Percentiles rank a stretch among this genome's conserved stretches.
phyloP scores from a whole-genome alignment of 1,140 invertebrate genomes.

The Manduca sexta region DNA sequence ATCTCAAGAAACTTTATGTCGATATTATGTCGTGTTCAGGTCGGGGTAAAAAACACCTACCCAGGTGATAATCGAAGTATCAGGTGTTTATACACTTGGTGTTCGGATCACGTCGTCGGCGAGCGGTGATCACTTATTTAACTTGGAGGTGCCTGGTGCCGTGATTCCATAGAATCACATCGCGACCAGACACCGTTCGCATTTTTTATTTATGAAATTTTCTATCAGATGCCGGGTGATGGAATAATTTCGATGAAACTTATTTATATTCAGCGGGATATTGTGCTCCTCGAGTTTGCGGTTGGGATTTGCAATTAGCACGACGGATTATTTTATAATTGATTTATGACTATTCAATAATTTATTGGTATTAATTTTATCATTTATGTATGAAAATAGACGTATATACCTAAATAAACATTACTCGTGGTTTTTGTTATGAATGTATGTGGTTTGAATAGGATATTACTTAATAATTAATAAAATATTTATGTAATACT shows the following conservation, averaged over 20 bases:
- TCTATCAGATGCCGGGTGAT: constrained; percentile 47
- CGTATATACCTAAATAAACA: too few relatives aligned
- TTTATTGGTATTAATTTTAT: too few relatives aligned
- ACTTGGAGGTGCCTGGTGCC: constrained; percentile 51
- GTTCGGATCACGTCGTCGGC: constrained; percentile 48
- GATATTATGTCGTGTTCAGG: background rate
- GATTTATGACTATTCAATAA: background rate
- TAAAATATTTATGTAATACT: too few relatives aligned
- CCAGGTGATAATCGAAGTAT: constrained; percentile 8
- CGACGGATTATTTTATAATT: background rate
- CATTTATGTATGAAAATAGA: too few relatives aligned
- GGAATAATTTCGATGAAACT: constrained; percentile 58
- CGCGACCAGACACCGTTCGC: constrained; percentile 39
- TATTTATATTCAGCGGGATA: constrained; percentile 49
- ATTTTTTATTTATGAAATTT: constrained; percentile 69
- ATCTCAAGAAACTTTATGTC: too few relatives aligned
- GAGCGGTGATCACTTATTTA: constrained; percentile 69
- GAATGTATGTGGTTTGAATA: too few relatives aligned
- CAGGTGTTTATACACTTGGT: constrained; percentile 24
- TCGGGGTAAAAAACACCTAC: too few relatives aligned
- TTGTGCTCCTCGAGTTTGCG: constrained; percentile 4
- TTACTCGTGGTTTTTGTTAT: too few relatives aligned
- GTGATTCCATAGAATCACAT: constrained; percentile 64
- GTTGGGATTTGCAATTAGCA: background rate
- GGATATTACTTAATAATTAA: too few relatives aligned